A percentile compares a stretch with the other conserved stretches of the same genome.
These are phyloP conservation scores for Sisor rabdophorus DNA, from an alignment of 2,113 vertebrate species.

Conservation along the genomic window DNA sequence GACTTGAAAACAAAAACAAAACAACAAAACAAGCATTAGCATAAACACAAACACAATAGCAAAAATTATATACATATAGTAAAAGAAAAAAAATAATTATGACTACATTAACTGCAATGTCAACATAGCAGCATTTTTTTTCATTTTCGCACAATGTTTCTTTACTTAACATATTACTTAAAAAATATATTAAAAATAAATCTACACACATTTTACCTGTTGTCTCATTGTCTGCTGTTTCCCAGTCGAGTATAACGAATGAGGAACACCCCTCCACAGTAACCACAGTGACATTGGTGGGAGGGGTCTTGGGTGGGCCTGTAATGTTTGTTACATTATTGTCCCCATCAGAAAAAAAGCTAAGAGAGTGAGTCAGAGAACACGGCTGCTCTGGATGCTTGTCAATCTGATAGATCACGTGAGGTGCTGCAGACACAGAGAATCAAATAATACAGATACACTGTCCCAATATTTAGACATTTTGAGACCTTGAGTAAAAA, in stretches of 20 bases:
- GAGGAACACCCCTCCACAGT: constrained; percentile 94
- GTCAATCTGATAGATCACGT: constrained; percentile 87
- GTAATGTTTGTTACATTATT: constrained; percentile 71
- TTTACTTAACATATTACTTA: background rate
- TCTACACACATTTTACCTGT: constrained; percentile 78
- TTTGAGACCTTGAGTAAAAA: background rate
- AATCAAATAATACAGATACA: background rate
- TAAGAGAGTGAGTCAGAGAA: constrained; percentile 87
- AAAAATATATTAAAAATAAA: too few relatives aligned
- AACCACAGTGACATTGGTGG: constrained; percentile 90
- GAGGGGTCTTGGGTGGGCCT: constrained; percentile 77
- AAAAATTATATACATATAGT: too few relatives aligned
- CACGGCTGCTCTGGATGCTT: constrained; percentile 86
- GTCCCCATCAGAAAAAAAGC: constrained; percentile 80
- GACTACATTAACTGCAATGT: too few relatives aligned
- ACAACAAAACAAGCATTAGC: too few relatives aligned
- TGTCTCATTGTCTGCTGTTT: constrained; percentile 86
- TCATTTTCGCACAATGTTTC: background rate
- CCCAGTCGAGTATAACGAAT: constrained; percentile 92
- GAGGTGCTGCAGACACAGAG: constrained; percentile 68
- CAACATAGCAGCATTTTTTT: background rate
- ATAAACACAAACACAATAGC: too few relatives aligned
- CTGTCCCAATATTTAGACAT: too few relatives aligned
- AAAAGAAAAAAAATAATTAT: too few relatives aligned
- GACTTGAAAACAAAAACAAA: too few relatives aligned